Evolutionary conservation across 2,113 vertebrate genomes (phyloP), one percentile per base, ranked within the genome.

Genomic region (Mixornis gularis): DNA sequence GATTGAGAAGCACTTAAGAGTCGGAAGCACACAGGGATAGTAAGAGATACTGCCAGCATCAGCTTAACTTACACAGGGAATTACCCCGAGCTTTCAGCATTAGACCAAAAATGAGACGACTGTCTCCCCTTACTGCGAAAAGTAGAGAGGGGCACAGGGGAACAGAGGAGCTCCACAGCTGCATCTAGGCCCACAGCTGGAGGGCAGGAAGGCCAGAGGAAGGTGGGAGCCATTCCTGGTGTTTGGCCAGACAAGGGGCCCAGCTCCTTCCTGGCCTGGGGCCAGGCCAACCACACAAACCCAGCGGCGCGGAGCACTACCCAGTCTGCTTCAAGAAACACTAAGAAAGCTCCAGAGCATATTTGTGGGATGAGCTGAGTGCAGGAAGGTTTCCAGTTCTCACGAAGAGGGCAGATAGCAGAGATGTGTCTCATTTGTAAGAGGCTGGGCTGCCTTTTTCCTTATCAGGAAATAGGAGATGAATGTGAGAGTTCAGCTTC

Each of bases 301-400:
- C 84, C 60, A 26, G 73, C 15, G 53, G 65, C 1, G 2, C 4
- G 2, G 36, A 82, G 81, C 22, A 3, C 41, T 49, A 40, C 51
- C 7, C 6, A 66, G 46, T 6, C 66, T 87, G 68, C 55, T 89
- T 82, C 74, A 41, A 87, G 92, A 80, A 82, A 73, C 59, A 53
- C 68, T n/a, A 53, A 93, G 91, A 94, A 91, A 89, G 59, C 71
- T 89, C 89, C 89, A 91, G 84, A 92, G 59, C 71, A 87, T 93
- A 91, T 89, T 70, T 92, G 89, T 85, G 85, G 89, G 87, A 81
- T 82, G 89, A 96, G 84, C 59, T 66, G 87, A 94, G 65, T 0
- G 1, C 83, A 93, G 89, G 87, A 94, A 87, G 73, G 62, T 58
- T 95, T 95, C 91, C 93, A 95, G 58, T 83, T 90, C 82, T 86